These are phyloP conservation scores for Antedon bifida DNA, from an alignment of 35 echinoderm and acorn worm genomes.

Conservation along the genomic window DNA sequence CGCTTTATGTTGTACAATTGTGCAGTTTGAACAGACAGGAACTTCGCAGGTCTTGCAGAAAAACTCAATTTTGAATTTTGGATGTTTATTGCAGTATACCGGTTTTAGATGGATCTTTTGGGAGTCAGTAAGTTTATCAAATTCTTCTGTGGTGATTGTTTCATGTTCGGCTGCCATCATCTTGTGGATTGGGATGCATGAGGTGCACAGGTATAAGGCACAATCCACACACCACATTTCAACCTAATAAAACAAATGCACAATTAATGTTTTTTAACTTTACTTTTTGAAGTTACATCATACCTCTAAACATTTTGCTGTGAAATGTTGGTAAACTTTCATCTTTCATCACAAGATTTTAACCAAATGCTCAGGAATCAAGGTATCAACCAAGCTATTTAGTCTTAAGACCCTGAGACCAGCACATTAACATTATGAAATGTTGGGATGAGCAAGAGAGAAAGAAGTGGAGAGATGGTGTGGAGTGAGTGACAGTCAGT, in stretches of 20 bases:
- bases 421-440: no score
- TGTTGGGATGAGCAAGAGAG: no score
- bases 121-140: not conserved
- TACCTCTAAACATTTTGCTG: no score
- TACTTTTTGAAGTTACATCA: no score
- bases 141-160: not conserved
- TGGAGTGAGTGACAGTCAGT: no score
- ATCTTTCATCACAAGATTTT: no score
- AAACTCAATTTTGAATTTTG: conserved; percentile 5
- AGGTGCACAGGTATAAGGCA: conserved; percentile 7
- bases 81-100: conserved; percentile 1
- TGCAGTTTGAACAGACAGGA: conserved; percentile 23
- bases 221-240: conserved; percentile 4
- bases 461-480: no score
- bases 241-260: not conserved
- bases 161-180: conserved; percentile 7
- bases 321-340: no score
- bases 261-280: no score
- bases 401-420: no score
- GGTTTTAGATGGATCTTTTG: not conserved
- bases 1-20: conserved; percentile 10
- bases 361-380: no score
- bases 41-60: conserved; percentile 15
- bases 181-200: conserved; percentile 6
- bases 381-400: no score